Base-by-base conservation (phyloP, 1,140 invertebrate genomes). In the Aphelenchoides avenae region DNA sequence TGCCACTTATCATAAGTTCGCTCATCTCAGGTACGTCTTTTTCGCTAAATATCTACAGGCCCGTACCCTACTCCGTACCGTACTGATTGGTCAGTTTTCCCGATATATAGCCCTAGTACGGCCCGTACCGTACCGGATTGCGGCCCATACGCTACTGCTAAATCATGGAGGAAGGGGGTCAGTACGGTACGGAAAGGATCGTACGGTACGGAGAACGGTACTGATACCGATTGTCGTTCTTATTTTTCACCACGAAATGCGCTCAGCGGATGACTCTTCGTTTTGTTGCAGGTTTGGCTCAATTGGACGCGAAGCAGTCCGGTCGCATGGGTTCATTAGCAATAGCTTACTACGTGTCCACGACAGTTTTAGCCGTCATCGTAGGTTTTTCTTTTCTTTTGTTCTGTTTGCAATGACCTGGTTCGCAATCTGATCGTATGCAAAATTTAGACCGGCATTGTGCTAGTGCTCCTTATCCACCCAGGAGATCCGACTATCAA, bases 301-400 rank as follows among this genome's bases (percentile, higher is more conserved):
- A 75, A 39, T 43, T 75, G 5, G 75, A 75, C 50, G 69, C 63
- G 3, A 61, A 43, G 44, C 44, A 63, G 52, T 72, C 88, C 0
- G 70, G 81, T 5, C 70, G 71, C 43, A 79, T 82, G 63, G 81
- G 81, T 1, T 44, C 70, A 13, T 68, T 75, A 20, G 80, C 81
- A 6, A 64, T 82, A 6, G 33, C 78, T 6, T 83, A 82, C 58
- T 82, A 83, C 66, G 72, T 79, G 26, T 57, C 61, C 0, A 82
- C 81, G 0, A 82, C 80, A 1, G 69, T 80, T 27, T 57, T 78
- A 29, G 81, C 81, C 20, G 79, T 80, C 42, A 71, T 80, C 43
- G 58, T 82, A 48, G 52, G 65, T 54, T 68, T 34, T 53, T 29
- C 39, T 30, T 31, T 22, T 15, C 3, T 13, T 41, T 22, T 41